Evolutionary conservation across 2,888 invertebrate species (phyloP).

Genomic region (Mesorhabditis spiculigera): DNA sequence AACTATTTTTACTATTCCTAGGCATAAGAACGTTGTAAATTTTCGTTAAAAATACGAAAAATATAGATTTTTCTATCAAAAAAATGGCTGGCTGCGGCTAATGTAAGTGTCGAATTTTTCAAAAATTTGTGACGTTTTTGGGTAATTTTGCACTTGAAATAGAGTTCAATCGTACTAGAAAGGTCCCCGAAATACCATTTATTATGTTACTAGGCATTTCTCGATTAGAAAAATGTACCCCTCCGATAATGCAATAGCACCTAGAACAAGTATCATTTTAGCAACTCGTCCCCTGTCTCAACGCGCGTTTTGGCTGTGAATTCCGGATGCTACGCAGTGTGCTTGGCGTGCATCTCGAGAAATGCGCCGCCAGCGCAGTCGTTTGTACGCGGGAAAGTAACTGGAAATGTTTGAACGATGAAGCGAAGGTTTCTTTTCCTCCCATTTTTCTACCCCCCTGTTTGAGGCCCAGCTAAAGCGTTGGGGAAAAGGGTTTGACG

Average conservation of each 20-base stretch:
- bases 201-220: no score
- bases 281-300: neutral
- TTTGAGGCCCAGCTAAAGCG: neutral
- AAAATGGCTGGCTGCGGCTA: no score
- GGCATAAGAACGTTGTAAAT: no score
- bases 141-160: no score
- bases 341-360: conserved; percentile 14
- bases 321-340: neutral
- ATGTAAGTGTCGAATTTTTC: no score
- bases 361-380: conserved; percentile 26
- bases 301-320: neutral
- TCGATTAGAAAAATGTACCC: no score
- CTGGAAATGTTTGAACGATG: neutral
- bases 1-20: no score
- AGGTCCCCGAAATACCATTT: no score
- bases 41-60: no score
- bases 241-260: neutral
- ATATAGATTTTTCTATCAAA: no score
- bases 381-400: conserved; percentile 28
- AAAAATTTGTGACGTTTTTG: no score
- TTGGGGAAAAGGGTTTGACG: neutral
- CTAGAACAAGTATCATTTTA: neutral
- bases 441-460: neutral
- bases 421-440: neutral
- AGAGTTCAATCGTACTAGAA: no score